These are phyloP conservation scores for cattle (Bos taurus) DNA, from an alignment of 2,113 vertebrate genomes.

Conservation along the genomic window DNA sequence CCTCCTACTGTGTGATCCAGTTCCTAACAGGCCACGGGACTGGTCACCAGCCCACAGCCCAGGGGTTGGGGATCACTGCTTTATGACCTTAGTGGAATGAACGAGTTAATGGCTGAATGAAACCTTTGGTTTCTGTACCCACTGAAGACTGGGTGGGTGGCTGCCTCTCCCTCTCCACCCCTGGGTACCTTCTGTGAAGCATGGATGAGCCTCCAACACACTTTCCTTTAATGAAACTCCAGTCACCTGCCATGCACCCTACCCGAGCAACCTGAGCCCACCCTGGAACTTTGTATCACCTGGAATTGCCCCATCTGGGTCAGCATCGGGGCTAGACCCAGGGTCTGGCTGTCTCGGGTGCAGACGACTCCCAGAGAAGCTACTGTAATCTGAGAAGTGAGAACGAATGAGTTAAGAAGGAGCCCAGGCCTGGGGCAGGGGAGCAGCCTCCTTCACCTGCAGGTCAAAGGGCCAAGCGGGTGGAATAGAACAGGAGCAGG, in stretches of 20 bases:
- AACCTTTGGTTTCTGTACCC: background rate
- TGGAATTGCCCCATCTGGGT: background rate
- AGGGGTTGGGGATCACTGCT: background rate
- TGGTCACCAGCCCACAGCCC: background rate
- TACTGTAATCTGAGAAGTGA: background rate
- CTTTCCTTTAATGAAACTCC: background rate
- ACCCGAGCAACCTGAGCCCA: background rate
- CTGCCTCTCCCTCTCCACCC: background rate
- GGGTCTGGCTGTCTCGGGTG: background rate
- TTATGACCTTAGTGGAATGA: background rate
- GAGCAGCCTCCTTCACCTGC: background rate
- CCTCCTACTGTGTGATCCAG: background rate
- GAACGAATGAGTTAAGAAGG: background rate
- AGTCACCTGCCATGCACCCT: background rate
- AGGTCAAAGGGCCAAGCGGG: background rate
- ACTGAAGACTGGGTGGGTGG: background rate
- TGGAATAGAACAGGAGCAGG: background rate
- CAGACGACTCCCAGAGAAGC: background rate
- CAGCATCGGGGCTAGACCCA: background rate
- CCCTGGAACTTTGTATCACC: background rate
- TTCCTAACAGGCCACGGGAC: background rate
- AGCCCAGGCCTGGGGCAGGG: background rate
- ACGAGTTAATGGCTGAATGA: background rate
- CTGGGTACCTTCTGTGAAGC: background rate
- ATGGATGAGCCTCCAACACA: too few species aligned